Evolutionary conservation across 2,888 invertebrate genomes (phyloP).

Genomic region (Carabus problematicus): DNA sequence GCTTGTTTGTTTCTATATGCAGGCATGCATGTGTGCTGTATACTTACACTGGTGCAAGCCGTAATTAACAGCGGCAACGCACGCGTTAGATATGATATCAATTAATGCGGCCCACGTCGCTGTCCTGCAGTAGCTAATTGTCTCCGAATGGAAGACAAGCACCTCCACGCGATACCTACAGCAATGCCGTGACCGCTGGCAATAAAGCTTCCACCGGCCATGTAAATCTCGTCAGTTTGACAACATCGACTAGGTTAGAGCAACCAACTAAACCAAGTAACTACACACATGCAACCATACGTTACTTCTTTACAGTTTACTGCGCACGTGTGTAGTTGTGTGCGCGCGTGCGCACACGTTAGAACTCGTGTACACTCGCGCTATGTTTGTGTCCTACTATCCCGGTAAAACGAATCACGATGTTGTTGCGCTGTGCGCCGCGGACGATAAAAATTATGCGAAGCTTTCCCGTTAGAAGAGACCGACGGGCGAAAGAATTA

Average conservation of each 20-base stretch:
- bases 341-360: not conserved
- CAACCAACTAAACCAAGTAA: not conserved
- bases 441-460: conserved; percentile 38
- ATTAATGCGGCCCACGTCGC: conserved; percentile 31
- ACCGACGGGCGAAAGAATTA: conserved; percentile 38
- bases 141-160: conserved; percentile 17
- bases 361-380: not conserved
- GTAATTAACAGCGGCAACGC: no score
- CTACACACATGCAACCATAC: conserved; percentile 5
- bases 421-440: conserved; percentile 19
- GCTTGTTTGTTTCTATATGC: no score
- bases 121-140: conserved; percentile 21
- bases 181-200: conserved; percentile 5
- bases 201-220: conserved; percentile 8
- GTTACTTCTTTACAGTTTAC: no score
- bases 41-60: no score
- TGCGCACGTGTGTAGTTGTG: no score
- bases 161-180: conserved; percentile 15
- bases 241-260: conserved; percentile 3
- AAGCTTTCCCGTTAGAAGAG: conserved; percentile 40
- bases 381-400: conserved; percentile 36
- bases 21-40: no score
- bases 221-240: conserved; percentile 6
- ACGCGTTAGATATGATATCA: conserved; percentile 22
- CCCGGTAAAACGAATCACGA: conserved; percentile 43